Evolutionary conservation across 2,113 vertebrate species (phyloP), one percentile per base, ranked within the genome.

Genomic region (Pygoscelis adeliae): DNA sequence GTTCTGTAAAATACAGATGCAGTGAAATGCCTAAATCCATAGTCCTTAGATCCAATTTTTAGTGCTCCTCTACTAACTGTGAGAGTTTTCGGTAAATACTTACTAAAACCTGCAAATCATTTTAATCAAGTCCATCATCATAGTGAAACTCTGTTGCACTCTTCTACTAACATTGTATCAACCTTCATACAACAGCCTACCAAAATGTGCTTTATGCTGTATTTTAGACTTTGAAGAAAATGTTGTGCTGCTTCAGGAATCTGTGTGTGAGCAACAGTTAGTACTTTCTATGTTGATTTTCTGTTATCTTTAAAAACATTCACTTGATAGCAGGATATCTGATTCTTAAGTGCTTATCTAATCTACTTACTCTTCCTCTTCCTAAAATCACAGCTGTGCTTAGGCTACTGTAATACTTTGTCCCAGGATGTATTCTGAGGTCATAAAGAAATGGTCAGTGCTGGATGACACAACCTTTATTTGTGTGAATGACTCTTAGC

Each of bases 351-450:
- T 34, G 42, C 87, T 95, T 96, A 97, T 97, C 95, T 96, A 97
- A 88, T 96, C 97, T 94, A 47, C 86, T 95, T 97, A 69, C n/a
- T 86, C 95, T 96, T 97, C 95, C 95, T 94, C 84, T 96, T 96
- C 91, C 93, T 94, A 91, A 96, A 96, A 97, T 96, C 82, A 83
- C 91, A 94, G 81, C 89, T 94, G 95, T 91, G 50, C 84, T 94
- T 88, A 50, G 74, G 73, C 63, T 83, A 86, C 91, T 91, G 79
- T 91, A 91, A 87, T 94, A 83, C 87, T 90, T 94, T 96, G 90
- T 90, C 90, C 89, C 86, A 62, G 78, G 91, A 71, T 91, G 58
- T 86, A 77, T 90, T 91, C 42, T 90, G 84, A 95, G 78, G 82
- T 83, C 82, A 55, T 55, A 93, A 83, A 95, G 70, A 73, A 90